Base-by-base conservation (phyloP, 1,140 invertebrate species). In the Psix sp. region DNA sequence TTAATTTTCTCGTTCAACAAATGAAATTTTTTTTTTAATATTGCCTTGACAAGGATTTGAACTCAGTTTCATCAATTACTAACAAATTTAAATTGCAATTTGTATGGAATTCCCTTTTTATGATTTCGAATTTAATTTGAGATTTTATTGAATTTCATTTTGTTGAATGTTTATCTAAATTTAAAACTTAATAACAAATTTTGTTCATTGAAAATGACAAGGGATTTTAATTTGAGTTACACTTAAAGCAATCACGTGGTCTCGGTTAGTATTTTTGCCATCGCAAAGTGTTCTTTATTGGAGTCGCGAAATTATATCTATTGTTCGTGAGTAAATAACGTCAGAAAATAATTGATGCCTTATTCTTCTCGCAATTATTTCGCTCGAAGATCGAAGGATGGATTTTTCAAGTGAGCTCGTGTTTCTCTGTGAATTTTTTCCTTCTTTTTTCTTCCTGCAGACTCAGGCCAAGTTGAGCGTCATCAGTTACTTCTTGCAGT, bases 241-340 rank as follows among this genome's bases (percentile, higher is more conserved):
- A 26, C 15, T 36, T 9, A 5, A 38, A 11, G n/a, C 33, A 11
- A 38, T 29, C 11, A 46, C 21, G 6, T 16, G 29, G 11, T n/a
- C 18, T 46, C 16, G 35, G 39, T 63, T 20, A 20, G 10, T 29
- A 39, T 24, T 38, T 31, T 48, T 13, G 15, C 0, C 5, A 24
- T 54, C 13, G 4, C n/a, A 31, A 51, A 56, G 43, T 26, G 18
- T 56, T 40, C 42, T 56, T 39, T 7, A 24, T 51, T 11, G n/a
- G 59, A 51, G 18, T 2, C 21, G 16, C 0, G 16, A 31, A 49
- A 54, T 48, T 24, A 45, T 49, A 35, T 54, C 48, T 16, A 42
- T 70, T 70, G 57, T 71, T 63, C 51, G 54, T 39, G 33, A 60
- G 36, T 35, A 71, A 56, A 71, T 51, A 63, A 38, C 33, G 20